Conservation (phyloP, 2,113 vertebrate genomes). For the Chascanopsetta lugubris region DNA sequence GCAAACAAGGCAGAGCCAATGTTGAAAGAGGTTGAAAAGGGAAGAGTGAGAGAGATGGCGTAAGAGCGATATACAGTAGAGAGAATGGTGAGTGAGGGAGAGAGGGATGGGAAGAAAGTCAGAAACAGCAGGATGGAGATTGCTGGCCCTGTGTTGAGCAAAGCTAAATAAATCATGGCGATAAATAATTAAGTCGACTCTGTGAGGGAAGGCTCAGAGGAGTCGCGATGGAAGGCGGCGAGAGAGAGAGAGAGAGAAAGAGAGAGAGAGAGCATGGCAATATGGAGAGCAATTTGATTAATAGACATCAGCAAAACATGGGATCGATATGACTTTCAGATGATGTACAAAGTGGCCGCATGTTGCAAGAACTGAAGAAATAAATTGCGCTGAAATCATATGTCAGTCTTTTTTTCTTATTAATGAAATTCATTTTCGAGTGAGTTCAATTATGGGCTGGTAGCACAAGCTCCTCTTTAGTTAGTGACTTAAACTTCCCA, state of each 20-base stretch:
- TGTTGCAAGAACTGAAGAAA: neutral
- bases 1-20: slow-evolving; percentile 7
- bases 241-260: slow-evolving; percentile 41
- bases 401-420: neutral
- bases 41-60: slow-evolving; percentile 30
- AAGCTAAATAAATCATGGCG: slow-evolving; percentile 77
- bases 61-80: slow-evolving; percentile 23
- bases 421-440: slow-evolving; percentile 14
- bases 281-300: slow-evolving; percentile 33
- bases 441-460: neutral
- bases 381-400: neutral
- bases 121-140: slow-evolving; percentile 63
- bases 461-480: neutral
- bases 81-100: neutral
- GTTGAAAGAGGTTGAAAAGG: slow-evolving; percentile 33
- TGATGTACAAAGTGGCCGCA: slow-evolving; percentile 3
- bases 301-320: slow-evolving; percentile 27
- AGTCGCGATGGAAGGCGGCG: slow-evolving; percentile 28
- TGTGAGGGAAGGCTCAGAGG: slow-evolving; percentile 69
- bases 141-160: slow-evolving; percentile 69
- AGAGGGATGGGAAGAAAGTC: slow-evolving; percentile 33
- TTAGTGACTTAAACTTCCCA: neutral
- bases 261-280: slow-evolving; percentile 25
- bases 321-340: neutral
- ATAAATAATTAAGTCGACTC: slow-evolving; percentile 76